A percentile compares a stretch with the other conserved stretches of the same genome.
These are phyloP conservation scores for Pollimyrus isidori DNA, from an alignment of 2,113 vertebrate genomes.

Conservation along the genomic window DNA sequence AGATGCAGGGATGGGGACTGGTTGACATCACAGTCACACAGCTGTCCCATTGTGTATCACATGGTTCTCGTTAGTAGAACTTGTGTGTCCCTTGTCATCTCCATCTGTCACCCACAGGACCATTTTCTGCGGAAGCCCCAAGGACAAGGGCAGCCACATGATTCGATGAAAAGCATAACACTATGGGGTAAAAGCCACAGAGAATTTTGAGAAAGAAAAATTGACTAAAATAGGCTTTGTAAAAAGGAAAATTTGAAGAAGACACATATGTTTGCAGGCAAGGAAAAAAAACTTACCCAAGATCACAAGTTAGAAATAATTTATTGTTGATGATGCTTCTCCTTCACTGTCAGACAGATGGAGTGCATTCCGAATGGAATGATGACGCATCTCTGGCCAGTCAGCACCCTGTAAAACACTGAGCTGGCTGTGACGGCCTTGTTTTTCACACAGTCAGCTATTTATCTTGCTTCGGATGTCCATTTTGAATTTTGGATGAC, in stretches of 20 bases:
- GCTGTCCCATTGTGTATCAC: conserved; percentile 44
- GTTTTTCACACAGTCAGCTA: neutral
- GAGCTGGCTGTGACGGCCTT: neutral
- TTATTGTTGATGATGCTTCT: conserved; percentile 47
- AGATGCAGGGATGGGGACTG: conserved; percentile 28
- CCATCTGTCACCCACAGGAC: conserved; percentile 40
- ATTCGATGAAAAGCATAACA: conserved; percentile 35
- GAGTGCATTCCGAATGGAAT: conserved; percentile 44
- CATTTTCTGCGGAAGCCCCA: neutral
- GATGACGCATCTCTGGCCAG: conserved; percentile 33
- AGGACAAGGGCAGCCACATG: conserved; percentile 2
- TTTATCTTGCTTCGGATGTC: neutral
- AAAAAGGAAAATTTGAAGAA: conserved; percentile 36
- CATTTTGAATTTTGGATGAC: neutral
- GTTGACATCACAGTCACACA: conserved; percentile 50
- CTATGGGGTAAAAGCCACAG: conserved; percentile 21
- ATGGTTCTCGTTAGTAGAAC: conserved; percentile 36
- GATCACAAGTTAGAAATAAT: conserved; percentile 59
- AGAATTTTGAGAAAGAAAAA: conserved; percentile 54
- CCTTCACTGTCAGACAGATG: conserved; percentile 51
- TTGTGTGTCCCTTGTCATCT: conserved; percentile 28
- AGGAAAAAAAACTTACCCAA: conserved; percentile 44
- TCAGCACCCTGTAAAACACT: conserved; percentile 2
- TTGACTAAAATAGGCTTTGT: conserved; percentile 40
- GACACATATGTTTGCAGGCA: conserved; percentile 53